Evolutionary conservation across 2,113 vertebrate genomes (phyloP), one percentile per base, ranked within the genome.

Genomic region (Orientallactaga bullata): DNA sequence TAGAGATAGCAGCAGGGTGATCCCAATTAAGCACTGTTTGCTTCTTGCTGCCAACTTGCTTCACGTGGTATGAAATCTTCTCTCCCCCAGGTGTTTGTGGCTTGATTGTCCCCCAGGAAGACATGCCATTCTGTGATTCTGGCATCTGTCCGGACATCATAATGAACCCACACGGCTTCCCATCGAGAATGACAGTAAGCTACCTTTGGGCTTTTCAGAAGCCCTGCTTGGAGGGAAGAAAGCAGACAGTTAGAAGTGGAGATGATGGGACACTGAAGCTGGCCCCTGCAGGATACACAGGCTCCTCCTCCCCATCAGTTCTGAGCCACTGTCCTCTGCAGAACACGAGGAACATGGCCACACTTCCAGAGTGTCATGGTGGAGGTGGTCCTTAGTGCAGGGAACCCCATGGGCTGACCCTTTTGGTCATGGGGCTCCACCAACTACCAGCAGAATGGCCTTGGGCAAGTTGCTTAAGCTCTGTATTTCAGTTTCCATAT

Each of bases 101-200:
- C 69, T 97, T 99, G 98, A 99, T 99, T 24, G 99, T 99, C 95
- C 99, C 99, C 69, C 99, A 99, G 96, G 99, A 99, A 96, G 99
- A 99, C 98, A 99, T 99, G 99, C 99, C 99, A 0, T 99, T 99
- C 95, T 99, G 99, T 90, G 99, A 99, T 95, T 98, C 99, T 0
- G 99, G 99, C 82, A 99, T 99, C 98, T 99, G 99, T 94, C 99
- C 99, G 2, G 99, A 99, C 95, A 99, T 99, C 97, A 99, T 99
- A 95, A 99, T 99, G 99, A 99, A 99, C 98, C 99, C 99, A 95
- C 99, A 99, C 0, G 99, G 99, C 94, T 99, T 99, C 98, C 99
- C 99, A 89, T 99, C 99, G 0, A 99, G 99, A 97, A 99, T 99
- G 99, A 99, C 99, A 98, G 99, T 99, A 97, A 96, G 98, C 96